These are phyloP conservation scores for Cettia cetti DNA, from an alignment of 2,113 vertebrate species.

Conservation along the genomic window DNA sequence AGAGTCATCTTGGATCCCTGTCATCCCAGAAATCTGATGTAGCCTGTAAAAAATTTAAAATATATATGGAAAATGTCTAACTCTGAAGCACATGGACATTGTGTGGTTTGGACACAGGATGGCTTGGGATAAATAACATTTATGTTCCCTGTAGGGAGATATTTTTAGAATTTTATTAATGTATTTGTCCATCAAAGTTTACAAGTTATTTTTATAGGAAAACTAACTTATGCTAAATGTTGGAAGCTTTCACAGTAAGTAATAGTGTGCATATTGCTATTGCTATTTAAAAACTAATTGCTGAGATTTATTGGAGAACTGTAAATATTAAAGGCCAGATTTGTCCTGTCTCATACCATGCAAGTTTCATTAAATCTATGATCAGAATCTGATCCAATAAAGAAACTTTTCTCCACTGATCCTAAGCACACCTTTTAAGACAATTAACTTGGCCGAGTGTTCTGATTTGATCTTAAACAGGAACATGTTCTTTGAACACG, in stretches of 20 bases:
- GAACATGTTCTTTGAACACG: neutral
- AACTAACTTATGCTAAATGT: neutral
- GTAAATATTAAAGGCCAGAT: neutral
- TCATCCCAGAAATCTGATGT: neutral
- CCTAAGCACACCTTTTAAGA: constrained; percentile 12
- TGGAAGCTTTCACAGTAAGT: neutral
- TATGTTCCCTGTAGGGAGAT: neutral
- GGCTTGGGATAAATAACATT: neutral
- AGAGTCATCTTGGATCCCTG: neutral
- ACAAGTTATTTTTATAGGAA: neutral
- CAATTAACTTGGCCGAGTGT: constrained; percentile 8
- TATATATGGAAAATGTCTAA: neutral
- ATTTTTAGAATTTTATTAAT: neutral
- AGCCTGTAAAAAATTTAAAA: neutral
- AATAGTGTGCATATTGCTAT: neutral
- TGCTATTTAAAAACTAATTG: neutral
- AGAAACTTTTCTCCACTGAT: neutral
- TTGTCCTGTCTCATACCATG: neutral
- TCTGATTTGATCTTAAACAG: constrained; percentile 23
- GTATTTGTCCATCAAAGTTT: neutral
- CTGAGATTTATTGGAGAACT: neutral
- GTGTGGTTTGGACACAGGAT: neutral
- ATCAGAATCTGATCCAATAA: neutral
- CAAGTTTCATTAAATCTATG: neutral
- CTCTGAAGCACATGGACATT: neutral